phyloP scores from a whole-genome alignment of 2,113 vertebrate genomes.

The Clarias magur region DNA sequence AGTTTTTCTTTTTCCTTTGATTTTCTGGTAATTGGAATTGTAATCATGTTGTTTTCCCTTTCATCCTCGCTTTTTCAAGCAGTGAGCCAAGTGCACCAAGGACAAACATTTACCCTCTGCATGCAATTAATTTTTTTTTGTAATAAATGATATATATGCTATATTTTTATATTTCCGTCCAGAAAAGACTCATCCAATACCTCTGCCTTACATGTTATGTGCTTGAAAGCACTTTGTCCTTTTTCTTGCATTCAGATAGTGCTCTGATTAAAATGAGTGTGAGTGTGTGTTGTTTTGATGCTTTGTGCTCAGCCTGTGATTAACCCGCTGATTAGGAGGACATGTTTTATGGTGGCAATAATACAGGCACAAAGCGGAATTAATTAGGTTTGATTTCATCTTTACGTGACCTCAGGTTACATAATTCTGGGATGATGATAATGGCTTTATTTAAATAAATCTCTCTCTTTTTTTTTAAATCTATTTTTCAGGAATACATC shows the following conservation, averaged over 20 bases:
- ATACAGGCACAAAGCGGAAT: conserved; percentile 80
- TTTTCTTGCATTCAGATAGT: conserved; percentile 5
- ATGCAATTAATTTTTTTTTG: background rate
- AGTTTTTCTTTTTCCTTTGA: too few relatives aligned
- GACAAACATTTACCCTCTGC: too few relatives aligned
- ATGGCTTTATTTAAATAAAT: background rate
- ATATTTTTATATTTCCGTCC: background rate
- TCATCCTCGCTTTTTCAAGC: too few relatives aligned
- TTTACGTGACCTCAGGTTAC: conserved; percentile 69
- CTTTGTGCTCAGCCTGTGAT: conserved; percentile 58
- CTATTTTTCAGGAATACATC: too few relatives aligned
- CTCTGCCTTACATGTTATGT: background rate
- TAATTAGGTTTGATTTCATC: conserved; percentile 82
- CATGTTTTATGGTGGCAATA: conserved; percentile 71
- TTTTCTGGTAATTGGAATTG: too few relatives aligned
- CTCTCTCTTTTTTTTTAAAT: background rate
- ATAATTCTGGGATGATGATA: conserved; percentile 42
- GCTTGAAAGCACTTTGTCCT: background rate
- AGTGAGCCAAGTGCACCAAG: too few relatives aligned
- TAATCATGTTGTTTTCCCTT: too few relatives aligned
- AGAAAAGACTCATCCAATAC: background rate
- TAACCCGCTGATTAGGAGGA: conserved; percentile 72
- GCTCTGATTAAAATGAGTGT: conserved; percentile 35
- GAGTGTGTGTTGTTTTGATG: conserved; percentile 63
- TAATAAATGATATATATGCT: background rate